phyloP scores from a whole-genome alignment of 2,888 invertebrate species.

The Leptinotarsa tumamoca region DNA sequence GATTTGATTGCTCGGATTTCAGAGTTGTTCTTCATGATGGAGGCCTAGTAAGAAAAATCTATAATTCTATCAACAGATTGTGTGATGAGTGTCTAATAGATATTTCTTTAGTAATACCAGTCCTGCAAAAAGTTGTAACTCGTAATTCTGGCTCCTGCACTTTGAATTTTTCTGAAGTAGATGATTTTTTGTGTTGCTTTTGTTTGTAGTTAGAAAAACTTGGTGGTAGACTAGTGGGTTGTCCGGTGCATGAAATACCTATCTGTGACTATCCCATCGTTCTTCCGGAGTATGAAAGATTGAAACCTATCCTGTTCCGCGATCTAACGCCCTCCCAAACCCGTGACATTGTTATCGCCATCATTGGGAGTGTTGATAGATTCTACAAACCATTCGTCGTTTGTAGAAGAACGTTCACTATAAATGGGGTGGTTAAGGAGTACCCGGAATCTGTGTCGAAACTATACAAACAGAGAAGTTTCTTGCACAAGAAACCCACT shows the following conservation, averaged over 20 bases:
- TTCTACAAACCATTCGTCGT: slow-evolving; percentile 64
- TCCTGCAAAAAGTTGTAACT: neutral
- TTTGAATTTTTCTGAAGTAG: slow-evolving; percentile 26
- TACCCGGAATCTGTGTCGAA: slow-evolving; percentile 53
- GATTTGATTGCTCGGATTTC: too few relatives aligned
- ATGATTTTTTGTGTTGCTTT: slow-evolving; percentile 41
- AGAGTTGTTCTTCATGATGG: too few relatives aligned
- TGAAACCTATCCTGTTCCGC: slow-evolving; percentile 52
- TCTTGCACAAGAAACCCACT: slow-evolving; percentile 48
- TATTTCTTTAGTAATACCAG: too few relatives aligned
- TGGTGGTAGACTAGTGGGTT: slow-evolving; percentile 50
- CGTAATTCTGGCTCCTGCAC: slow-evolving; percentile 17
- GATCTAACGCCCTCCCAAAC: slow-evolving; percentile 46
- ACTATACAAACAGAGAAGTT: slow-evolving; percentile 51
- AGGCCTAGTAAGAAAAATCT: too few relatives aligned
- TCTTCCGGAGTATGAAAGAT: slow-evolving; percentile 48
- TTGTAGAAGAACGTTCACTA: slow-evolving; percentile 62
- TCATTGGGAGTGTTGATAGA: slow-evolving; percentile 63
- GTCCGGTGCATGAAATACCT: slow-evolving; percentile 55
- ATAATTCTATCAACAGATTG: too few relatives aligned
- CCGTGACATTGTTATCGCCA: slow-evolving; percentile 60
- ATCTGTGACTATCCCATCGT: slow-evolving; percentile 53
- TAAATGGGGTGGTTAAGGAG: slow-evolving; percentile 64
- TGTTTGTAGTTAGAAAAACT: slow-evolving; percentile 62
- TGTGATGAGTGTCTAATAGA: too few relatives aligned